Evolutionary conservation across 1,140 invertebrate genomes (phyloP).

Genomic region (Sminthurides bifidus): DNA sequence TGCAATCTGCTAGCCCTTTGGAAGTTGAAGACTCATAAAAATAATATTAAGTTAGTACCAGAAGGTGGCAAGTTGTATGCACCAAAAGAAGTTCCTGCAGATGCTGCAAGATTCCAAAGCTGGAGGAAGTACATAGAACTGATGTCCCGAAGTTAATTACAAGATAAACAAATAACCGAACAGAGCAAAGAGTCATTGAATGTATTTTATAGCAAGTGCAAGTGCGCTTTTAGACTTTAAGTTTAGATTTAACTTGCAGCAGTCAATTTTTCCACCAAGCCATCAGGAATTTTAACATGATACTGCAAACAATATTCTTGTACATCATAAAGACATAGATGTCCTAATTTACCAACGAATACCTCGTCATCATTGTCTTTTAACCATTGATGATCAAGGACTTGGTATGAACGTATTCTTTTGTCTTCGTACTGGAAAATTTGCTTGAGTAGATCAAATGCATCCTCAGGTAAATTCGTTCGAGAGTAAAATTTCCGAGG

Average conservation of each 20-base stretch:
- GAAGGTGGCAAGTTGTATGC: slow-evolving; percentile 14
- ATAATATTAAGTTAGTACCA: slow-evolving; percentile 7
- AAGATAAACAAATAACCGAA: too few relatives aligned
- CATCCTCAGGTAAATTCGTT: too few relatives aligned
- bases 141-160: too few relatives aligned
- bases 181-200: not conserved
- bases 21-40: slow-evolving; percentile 25
- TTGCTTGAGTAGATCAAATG: too few relatives aligned
- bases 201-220: not conserved
- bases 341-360: not conserved
- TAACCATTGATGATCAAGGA: slow-evolving; percentile 4
- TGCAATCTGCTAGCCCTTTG: slow-evolving; percentile 15
- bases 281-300: not conserved
- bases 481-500: not conserved
- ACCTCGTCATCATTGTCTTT: not conserved
- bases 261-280: not conserved
- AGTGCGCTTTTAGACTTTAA: not conserved
- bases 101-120: not conserved
- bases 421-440: slow-evolving; percentile 4
- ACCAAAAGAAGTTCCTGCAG: not conserved
- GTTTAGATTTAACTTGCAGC: not conserved
- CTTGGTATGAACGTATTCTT: slow-evolving; percentile 5
- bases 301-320: not conserved
- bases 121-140: too few relatives aligned
- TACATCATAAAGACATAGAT: not conserved